phyloP scores from a whole-genome alignment of 2,113 vertebrate genomes.

The Aegithalos caudatus region DNA sequence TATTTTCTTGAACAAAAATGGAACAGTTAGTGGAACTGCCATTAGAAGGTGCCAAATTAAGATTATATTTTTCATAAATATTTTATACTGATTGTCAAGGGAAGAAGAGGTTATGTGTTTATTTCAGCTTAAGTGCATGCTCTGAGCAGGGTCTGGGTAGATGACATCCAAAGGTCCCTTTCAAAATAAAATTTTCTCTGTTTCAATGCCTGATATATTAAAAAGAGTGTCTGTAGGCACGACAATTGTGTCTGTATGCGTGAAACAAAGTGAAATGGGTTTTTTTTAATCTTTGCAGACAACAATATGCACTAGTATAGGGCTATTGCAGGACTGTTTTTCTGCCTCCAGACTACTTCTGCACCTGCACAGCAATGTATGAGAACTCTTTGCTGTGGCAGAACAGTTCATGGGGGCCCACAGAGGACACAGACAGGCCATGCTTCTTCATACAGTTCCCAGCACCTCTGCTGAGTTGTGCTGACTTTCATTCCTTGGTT shows the following conservation, averaged over 20 bases:
- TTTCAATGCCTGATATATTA: not conserved
- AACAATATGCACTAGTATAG: not conserved
- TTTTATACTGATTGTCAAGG: not conserved
- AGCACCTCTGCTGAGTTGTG: not conserved
- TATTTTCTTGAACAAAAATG: not conserved
- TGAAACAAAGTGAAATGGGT: not conserved
- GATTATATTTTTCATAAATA: not conserved
- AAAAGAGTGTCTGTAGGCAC: not conserved
- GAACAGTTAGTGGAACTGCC: not conserved
- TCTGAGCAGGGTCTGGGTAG: not conserved
- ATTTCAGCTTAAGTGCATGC: not conserved
- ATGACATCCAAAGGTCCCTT: not conserved
- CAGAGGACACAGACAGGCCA: not conserved
- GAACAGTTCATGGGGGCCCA: not conserved
- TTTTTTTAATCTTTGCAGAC: not conserved
- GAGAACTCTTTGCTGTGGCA: not conserved
- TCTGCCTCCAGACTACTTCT: not conserved
- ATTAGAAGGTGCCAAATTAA: not conserved
- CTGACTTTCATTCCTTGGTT: not conserved
- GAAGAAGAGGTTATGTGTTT: not conserved
- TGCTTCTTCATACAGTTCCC: accelerated
- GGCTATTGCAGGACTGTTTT: not conserved
- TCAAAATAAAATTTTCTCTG: not conserved
- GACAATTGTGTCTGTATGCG: not conserved
- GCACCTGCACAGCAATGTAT: not conserved